phyloP scores from a whole-genome alignment of 2,797 vertebrate species.

The Mus spretus region DNA sequence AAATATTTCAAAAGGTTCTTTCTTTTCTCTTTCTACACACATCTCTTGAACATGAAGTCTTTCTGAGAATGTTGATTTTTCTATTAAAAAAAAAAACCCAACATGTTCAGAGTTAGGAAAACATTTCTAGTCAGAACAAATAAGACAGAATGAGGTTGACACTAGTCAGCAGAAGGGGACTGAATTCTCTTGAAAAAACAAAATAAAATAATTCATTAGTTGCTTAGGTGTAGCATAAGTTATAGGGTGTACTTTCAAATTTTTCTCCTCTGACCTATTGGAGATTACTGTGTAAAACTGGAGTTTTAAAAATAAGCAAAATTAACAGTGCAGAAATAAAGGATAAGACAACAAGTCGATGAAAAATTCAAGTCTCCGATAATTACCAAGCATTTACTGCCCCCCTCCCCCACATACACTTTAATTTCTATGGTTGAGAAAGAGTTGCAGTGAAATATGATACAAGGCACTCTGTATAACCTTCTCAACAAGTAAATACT shows the following conservation, averaged over 20 bases:
- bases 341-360: neutral
- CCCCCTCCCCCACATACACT: neutral
- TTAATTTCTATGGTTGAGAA: neutral
- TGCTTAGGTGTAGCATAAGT: neutral
- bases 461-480: neutral
- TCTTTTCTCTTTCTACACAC: neutral
- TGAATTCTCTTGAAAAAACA: neutral
- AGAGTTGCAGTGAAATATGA: neutral
- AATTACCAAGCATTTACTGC: neutral
- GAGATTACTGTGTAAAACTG: neutral
- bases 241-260: neutral
- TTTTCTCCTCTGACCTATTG: neutral
- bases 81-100: neutral
- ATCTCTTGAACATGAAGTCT: neutral
- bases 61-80: neutral
- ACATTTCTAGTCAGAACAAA: neutral
- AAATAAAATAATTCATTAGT: neutral
- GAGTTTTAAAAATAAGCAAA: neutral
- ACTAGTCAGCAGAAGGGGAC: neutral
- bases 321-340: neutral
- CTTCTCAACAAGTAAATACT: neutral
- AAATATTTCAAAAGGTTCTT: neutral
- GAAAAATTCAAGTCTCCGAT: neutral
- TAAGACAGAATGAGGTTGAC: neutral
- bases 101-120: neutral